Base-by-base conservation (phyloP, 1,140 invertebrate species). In the Camponotus vicinus region DNA sequence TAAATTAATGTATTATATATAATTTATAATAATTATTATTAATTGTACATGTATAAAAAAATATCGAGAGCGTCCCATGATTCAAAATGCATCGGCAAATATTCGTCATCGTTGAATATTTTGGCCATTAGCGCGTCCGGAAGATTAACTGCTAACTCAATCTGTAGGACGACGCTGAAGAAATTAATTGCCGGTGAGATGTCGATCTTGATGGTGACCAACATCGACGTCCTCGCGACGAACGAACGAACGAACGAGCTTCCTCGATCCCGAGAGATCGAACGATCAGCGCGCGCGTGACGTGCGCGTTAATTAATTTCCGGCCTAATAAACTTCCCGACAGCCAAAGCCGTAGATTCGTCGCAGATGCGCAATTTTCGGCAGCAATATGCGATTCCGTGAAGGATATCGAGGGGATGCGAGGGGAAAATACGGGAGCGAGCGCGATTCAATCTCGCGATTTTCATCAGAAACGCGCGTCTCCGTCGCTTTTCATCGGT, bases 231-330 rank as follows among this genome's bases (percentile, higher is more conserved):
- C 11, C 34, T 37, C 32, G 32, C 59, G 55, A 37, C 11, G 66
- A 42, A 73, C 73, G 73, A 37, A 71, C n/a, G 40, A 37, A 52
- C 52, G 40, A 61, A 15, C 55, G 55, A 83, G 27, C 9, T 59
- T 82, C 21, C 27, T 52, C 57, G 59, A 42, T 84, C 63, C 73
- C 61, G 52, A 1, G 49, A 63, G 45, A 77, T 80, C 75, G 75
- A 55, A 37, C 59, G 61, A 76, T 80, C 75, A 55, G 21, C 9
- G 40, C 52, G 40, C 32, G 71, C 37, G 67, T 59, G 59, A 63
- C 11, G n/a, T 34, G 57, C 75, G 59, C 75, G 83, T 85, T 85
- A 85, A 85, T 85, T 83, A 83, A 83, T 83, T 83, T 83, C 79
- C 79, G 79, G 69, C 40, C 79, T 83, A 83, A 83, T 57, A 11